A percentile compares a stretch with the other conserved stretches of the same genome.
Conservation (phyloP, 2,113 vertebrate genomes). For the Pterocles gutturalis region DNA sequence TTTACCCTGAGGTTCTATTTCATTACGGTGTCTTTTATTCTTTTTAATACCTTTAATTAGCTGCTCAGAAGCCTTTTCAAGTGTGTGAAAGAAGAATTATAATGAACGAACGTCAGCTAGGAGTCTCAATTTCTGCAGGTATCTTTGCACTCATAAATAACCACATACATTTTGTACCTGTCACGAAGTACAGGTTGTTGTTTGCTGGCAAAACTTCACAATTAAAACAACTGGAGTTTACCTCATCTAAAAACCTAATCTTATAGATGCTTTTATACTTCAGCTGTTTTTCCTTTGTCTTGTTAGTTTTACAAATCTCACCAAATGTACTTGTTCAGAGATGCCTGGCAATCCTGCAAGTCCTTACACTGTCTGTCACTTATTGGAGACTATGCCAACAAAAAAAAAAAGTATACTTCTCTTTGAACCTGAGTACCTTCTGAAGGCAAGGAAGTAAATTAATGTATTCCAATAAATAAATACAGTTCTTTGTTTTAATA, state of each 20-base stretch:
- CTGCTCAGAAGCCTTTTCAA: conserved; percentile 11
- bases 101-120: not conserved
- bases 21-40: not conserved
- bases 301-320: not conserved
- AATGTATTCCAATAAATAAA: not conserved
- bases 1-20: conserved; percentile 21
- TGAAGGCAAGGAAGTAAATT: not conserved
- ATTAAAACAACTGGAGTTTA: not conserved
- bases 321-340: not conserved
- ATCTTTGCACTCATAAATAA: conserved; percentile 16
- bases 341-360: not conserved
- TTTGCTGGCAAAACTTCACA: not conserved
- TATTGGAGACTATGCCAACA: not conserved
- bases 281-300: not conserved
- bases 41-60: conserved; percentile 39
- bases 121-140: not conserved
- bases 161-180: not conserved
- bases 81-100: not conserved
- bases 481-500: not conserved
- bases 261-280: not conserved
- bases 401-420: not conserved
- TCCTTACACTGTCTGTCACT: not conserved
- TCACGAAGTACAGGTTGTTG: not conserved
- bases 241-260: not conserved
- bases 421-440: not conserved